Evolutionary conservation across 2,797 vertebrate species (phyloP), one percentile per base, ranked within the genome.

Genomic region (Syngnathus acus): DNA sequence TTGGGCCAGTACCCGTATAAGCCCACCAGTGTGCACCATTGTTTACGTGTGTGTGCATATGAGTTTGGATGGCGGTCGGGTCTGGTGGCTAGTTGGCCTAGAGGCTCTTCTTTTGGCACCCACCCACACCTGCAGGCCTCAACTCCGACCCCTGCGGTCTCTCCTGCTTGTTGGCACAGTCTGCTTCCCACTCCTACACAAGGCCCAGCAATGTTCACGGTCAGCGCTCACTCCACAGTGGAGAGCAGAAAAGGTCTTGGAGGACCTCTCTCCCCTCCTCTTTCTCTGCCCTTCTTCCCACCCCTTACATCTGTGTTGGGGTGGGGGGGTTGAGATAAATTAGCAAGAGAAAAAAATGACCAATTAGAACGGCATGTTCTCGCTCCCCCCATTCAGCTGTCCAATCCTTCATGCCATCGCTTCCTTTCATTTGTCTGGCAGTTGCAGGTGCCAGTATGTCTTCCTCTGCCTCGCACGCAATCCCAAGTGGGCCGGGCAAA

Each of bases 311-410:
- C 78, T 82, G 77, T 82, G 77, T 78, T 79, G 75, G 68, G 73
- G 32, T 32, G 32, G 79, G 64, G 74, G 81, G 70, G 77, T 74
- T 78, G 79, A 73, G 78, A 72, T 78, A 82, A 75, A 83, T 81
- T 79, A 79, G 72, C 68, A 66, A 70, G 75, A 59, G 75, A 58
- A 77, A 84, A 79, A 75, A 84, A 81, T 82, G 78, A 83, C 81
- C 82, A 85, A 82, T 89, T 87, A 84, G 70, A 65, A 69, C 53
- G 10, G 72, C 74, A 78, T 86, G 74, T 81, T 81, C 78, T 76
- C 78, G 74, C 75, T 66, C 76, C 67, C 74, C 66, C 78, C 67
- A 70, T 78, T 81, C 79, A 70, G 73, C 76, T 80, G 79, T 77
- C 68, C 62, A n/a, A 68, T 74, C 66, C 50, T 65, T 66, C 64